Base-by-base conservation (phyloP, 2,113 vertebrate genomes). In the Zeus faber region DNA sequence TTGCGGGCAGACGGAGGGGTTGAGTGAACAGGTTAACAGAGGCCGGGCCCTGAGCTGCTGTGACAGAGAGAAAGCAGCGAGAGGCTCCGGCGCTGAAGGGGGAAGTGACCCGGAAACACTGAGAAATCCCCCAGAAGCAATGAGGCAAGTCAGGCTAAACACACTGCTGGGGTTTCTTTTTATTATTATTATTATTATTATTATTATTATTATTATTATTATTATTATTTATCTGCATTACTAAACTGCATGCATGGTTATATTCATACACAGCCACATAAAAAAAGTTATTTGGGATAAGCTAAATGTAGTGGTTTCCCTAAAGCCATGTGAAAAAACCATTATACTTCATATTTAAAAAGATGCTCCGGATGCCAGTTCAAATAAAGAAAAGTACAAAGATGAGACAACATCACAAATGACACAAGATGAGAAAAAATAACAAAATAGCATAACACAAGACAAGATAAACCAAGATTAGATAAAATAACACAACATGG, bases 81-180 rank as follows among this genome's bases (percentile, higher is more conserved):
- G 65, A 70, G 73, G 67, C 75, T 84, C 64, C 74, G 27, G 52
- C 58, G 16, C 66, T 82, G 77, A 84, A 80, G 69, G 67, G 72
- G 54, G 54, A 76, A 84, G 62, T 87, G 88, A 88, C 86, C 86
- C 74, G 57, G 79, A 88, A 87, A 85, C 67, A 8, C 21, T 51
- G 52, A 50, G 58, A 62, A 59, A 70, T 48, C 72, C 45, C 76
- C 58, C 54, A 60, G 54, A 74, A 72, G 59, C 72, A 72, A 41
- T 58, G 61, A 73, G 54, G 65, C 55, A 72, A 62, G 55, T 63
- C 71, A 48, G 46, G 43, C 69, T 68, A 72, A 67, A 80, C n/a
- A 41, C 58, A 59, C 52, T 14, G 14, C 3, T 11, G 5, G 39
- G 52, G 62, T 61, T 39, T 61, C 45, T 44, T 48, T 58, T 70